Percentiles rank a stretch among this genome's conserved stretches.
phyloP scores from a whole-genome alignment of 2,888 invertebrate species.

The Octodonta nipae region DNA sequence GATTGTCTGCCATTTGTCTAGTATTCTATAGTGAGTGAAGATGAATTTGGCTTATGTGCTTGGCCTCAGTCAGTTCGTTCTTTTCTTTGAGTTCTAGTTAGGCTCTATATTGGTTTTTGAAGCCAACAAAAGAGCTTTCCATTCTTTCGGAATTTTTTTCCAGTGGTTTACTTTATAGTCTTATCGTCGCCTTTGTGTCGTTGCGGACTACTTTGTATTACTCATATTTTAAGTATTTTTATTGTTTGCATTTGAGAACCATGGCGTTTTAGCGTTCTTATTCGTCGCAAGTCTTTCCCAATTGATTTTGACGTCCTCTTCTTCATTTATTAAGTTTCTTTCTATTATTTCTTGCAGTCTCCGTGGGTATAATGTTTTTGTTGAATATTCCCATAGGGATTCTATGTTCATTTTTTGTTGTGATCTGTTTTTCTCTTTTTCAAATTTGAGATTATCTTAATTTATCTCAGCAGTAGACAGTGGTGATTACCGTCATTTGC shows the following conservation, averaged over 20 bases:
- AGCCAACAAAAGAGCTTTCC: neutral
- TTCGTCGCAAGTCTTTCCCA: neutral
- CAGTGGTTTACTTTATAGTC: neutral
- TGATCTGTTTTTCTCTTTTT: neutral
- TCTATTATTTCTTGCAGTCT: neutral
- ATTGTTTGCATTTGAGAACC: neutral
- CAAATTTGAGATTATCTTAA: too few species aligned
- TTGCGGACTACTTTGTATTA: neutral
- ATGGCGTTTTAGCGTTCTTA: neutral
- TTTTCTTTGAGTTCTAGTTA: neutral
- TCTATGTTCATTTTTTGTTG: neutral
- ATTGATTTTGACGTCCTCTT: neutral
- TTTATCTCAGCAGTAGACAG: too few species aligned
- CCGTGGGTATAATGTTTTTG: neutral
- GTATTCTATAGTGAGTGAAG: too few species aligned
- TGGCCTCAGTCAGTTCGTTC: neutral
- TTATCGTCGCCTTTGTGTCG: neutral
- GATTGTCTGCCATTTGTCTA: too few species aligned
- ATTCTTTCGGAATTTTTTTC: neutral
- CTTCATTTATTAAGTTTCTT: neutral
- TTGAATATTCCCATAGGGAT: neutral
- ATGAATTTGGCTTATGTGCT: too few species aligned
- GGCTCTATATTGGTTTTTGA: neutral
- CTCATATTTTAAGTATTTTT: neutral
- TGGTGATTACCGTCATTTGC: neutral